phyloP scores from a whole-genome alignment of 1,140 invertebrate genomes.

The Apis cerana region DNA sequence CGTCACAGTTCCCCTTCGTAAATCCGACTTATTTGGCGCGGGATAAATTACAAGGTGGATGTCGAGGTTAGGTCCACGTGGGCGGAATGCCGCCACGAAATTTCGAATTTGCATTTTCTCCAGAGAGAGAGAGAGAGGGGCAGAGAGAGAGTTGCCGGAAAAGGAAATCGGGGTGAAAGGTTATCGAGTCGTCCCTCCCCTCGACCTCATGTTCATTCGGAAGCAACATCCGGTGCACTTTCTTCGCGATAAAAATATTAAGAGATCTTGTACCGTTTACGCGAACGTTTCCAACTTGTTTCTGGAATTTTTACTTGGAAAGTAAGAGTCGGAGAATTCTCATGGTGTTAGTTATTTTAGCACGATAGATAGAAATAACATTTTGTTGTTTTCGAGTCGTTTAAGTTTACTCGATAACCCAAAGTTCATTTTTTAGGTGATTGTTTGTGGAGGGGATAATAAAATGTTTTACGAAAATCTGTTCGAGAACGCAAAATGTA shows the following conservation, averaged over 20 bases:
- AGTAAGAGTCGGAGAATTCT: too few species aligned
- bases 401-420: too few species aligned
- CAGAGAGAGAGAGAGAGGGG: background rate
- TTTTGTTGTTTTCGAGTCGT: too few species aligned
- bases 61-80: constrained; percentile 54
- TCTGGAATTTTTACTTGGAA: too few species aligned
- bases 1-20: constrained; percentile 48
- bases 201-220: constrained; percentile 5
- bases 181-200: constrained; percentile 8
- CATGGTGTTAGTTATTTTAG: too few species aligned
- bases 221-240: background rate
- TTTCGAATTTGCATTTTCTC: constrained; percentile 47
- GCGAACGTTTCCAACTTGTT: too few species aligned
- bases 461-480: too few species aligned
- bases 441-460: too few species aligned
- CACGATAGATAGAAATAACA: too few species aligned
- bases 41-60: constrained; percentile 57
- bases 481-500: too few species aligned
- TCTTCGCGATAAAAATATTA: background rate
- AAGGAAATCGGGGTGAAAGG: constrained; percentile 25
- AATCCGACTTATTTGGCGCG: constrained; percentile 58
- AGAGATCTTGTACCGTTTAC: background rate
- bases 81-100: constrained; percentile 53
- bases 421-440: too few species aligned
- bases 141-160: background rate